Conservation (phyloP, 1,140 invertebrate genomes). For the Andrena cerasifolii region DNA sequence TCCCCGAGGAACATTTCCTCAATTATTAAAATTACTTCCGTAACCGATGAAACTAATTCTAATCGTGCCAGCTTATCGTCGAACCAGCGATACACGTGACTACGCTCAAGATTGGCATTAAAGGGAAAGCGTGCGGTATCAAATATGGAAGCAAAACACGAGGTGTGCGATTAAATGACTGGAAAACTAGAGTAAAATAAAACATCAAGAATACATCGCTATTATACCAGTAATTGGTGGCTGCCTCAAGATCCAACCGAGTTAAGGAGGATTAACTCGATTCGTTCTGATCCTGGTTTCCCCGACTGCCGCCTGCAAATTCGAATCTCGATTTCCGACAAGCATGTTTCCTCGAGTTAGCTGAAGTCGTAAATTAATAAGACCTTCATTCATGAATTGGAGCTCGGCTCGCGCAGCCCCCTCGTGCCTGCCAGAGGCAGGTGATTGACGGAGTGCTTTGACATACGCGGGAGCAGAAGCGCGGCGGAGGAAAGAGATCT, state of each 20-base stretch:
- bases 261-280: background rate
- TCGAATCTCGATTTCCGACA: slow-evolving; percentile 5
- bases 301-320: background rate
- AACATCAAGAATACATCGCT: background rate
- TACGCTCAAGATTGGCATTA: no score
- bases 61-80: no score
- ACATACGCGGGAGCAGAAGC: background rate
- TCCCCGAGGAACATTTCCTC: no score
- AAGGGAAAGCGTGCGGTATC: no score
- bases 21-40: no score
- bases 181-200: background rate
- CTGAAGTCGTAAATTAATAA: slow-evolving; percentile 13
- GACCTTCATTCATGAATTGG: background rate
- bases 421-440: slow-evolving; percentile 9
- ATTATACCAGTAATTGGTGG: background rate
- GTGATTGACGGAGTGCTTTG: slow-evolving; percentile 33
- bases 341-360: background rate
- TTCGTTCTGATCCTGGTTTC: background rate
- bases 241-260: background rate
- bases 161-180: background rate
- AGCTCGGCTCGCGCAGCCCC: background rate
- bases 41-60: no score
- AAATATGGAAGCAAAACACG: no score
- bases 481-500: background rate
- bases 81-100: no score